Conservation (phyloP, 2,888 invertebrate species). For the Melanostoma scalare region DNA sequence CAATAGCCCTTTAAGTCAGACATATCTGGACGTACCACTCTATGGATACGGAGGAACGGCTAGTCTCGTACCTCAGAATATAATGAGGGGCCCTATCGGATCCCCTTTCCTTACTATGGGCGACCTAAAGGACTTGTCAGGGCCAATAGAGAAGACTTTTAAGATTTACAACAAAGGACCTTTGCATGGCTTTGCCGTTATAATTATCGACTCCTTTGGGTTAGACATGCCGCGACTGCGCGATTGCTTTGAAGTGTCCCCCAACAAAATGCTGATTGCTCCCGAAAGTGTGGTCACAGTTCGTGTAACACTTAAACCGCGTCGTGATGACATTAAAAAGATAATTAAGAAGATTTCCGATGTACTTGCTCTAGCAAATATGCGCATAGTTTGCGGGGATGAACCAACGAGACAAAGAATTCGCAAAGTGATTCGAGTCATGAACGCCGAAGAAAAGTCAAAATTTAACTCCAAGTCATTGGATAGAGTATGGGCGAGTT, state of each 20-base stretch:
- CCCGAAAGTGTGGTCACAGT: slow-evolving; percentile 81
- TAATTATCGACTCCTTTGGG: slow-evolving; percentile 78
- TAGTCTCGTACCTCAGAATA: slow-evolving; percentile 82
- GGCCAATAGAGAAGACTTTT: slow-evolving; percentile 82
- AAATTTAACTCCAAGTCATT: slow-evolving; percentile 76
- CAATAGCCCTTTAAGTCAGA: slow-evolving; percentile 71
- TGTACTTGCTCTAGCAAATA: slow-evolving; percentile 82
- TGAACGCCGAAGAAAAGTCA: slow-evolving; percentile 76
- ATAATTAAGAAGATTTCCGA: slow-evolving; percentile 79
- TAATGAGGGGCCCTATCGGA: slow-evolving; percentile 84
- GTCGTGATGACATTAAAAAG: slow-evolving; percentile 82
- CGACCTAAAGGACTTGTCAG: slow-evolving; percentile 82
- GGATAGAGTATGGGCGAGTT: slow-evolving; percentile 77
- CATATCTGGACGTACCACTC: slow-evolving; percentile 79
- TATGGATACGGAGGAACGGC: slow-evolving; percentile 85
- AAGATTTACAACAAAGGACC: slow-evolving; percentile 84
- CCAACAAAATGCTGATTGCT: slow-evolving; percentile 81
- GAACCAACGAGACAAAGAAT: slow-evolving; percentile 83
- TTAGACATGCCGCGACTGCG: slow-evolving; percentile 78
- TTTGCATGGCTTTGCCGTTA: slow-evolving; percentile 83
- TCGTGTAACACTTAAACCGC: slow-evolving; percentile 82
- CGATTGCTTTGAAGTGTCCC: slow-evolving; percentile 80
- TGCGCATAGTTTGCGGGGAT: slow-evolving; percentile 83
- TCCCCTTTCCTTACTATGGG: slow-evolving; percentile 85
- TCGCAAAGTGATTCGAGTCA: slow-evolving; percentile 77